Base-by-base conservation (phyloP, 2,888 invertebrate species). In the Entomobrya multifasciata region DNA sequence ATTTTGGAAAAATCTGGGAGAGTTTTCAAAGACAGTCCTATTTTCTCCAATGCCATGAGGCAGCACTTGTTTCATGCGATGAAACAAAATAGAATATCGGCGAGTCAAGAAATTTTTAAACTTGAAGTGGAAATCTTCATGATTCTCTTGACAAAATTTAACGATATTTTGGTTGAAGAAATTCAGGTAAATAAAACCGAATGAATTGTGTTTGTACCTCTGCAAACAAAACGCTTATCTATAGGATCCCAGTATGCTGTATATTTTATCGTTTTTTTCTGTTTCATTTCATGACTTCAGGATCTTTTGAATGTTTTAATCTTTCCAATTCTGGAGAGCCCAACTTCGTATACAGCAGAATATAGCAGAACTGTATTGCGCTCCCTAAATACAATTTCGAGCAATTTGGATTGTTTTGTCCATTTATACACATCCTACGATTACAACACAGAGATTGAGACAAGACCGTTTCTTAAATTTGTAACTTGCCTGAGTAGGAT, bases 321-420 rank as follows among this genome's bases (percentile, higher is more conserved):
- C 92, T 95, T 99, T 92, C 99, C 98, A 92, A 99, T 99, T 91
- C 94, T 99, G 90, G 99, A 99, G 92, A 97, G 98, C 0, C 96
- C 97, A 0, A 98, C 97, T 91, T 98, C 98, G 76, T 97, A 60
- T 27, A 97, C 98, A 1, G 99, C 99, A 93, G 99, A 99, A 92
- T 99, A 99, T 93, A 99, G 99, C 92, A 99, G 99, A 98, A 98
- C 99, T 96, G 99, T 99, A 0, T 97, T 99, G 89, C 98, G 99
- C 92, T 98, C 99, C 0, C 93, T 99, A 86, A 98, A 98, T 0
- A 94, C 97, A 88, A 98, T 99, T 84, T 99, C 99, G 93, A 97
- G 97, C 10, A 98, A 98, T 93, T 96, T 97, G 1, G 99, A 99
- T 93, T 98, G 98, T 92, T 98, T 99, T 44, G 99, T 99, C 13